Conservation (phyloP, 2,797 vertebrate species). For the Manis crassicaudata region DNA sequence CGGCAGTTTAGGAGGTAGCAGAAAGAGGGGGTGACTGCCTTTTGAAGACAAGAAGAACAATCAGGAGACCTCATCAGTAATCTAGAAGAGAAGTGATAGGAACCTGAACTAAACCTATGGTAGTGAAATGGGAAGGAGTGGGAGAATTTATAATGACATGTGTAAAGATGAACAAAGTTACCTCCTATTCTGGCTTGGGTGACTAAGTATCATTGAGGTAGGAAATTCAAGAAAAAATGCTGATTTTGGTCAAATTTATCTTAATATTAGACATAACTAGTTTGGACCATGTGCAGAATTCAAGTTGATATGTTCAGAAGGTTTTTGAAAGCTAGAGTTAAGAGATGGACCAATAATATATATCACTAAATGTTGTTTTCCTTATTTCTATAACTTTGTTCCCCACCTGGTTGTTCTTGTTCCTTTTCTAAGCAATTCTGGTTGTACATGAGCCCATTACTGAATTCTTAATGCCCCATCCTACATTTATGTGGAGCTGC, state of each 20-base stretch:
- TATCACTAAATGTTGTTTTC: not conserved
- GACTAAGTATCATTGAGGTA: not conserved
- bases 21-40: not conserved
- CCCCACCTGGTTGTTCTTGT: not conserved
- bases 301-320: not conserved
- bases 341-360: not conserved
- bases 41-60: not conserved
- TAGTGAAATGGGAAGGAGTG: not conserved
- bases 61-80: not conserved
- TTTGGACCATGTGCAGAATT: not conserved
- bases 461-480: not conserved
- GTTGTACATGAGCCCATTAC: not conserved
- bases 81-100: not conserved
- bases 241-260: not conserved
- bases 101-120: not conserved
- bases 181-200: not conserved
- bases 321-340: not conserved
- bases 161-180: not conserved
- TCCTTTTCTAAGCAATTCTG: not conserved
- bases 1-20: not conserved
- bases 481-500: not conserved
- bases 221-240: not conserved
- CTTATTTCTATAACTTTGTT: not conserved
- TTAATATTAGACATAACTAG: not conserved
- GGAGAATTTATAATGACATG: not conserved